Conservation (phyloP, 2,888 invertebrate species). For the Tenodera sinensis region DNA sequence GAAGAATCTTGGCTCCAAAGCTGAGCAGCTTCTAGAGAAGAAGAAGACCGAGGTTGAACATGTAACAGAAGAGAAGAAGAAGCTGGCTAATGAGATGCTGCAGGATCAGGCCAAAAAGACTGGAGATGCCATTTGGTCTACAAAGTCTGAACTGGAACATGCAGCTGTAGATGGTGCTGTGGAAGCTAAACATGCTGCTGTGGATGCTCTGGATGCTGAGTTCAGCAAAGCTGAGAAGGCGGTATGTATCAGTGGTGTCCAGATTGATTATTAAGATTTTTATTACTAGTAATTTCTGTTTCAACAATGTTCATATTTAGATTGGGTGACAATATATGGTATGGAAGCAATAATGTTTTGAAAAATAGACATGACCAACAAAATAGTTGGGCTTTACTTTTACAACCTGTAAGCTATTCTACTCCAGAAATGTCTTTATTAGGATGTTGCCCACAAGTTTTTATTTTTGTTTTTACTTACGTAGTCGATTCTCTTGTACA, state of each 20-base stretch:
- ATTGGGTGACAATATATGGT: too few relatives aligned
- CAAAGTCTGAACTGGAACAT: constrained; percentile 52
- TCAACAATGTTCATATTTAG: too few relatives aligned
- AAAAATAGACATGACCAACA: too few relatives aligned
- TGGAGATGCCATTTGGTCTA: constrained; percentile 56
- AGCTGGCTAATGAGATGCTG: constrained; percentile 32
- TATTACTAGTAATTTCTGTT: too few relatives aligned
- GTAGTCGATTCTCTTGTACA: too few relatives aligned
- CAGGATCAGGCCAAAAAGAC: constrained; percentile 55
- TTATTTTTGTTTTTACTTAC: too few relatives aligned
- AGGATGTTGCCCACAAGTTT: too few relatives aligned
- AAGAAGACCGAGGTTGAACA: constrained; percentile 70
- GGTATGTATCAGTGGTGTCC: neutral
- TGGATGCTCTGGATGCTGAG: constrained; percentile 54
- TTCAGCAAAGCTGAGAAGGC: constrained; percentile 43
- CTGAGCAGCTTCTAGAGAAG: constrained; percentile 64
- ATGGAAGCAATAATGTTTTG: too few relatives aligned
- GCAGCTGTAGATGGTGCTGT: constrained; percentile 49
- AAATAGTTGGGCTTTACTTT: too few relatives aligned
- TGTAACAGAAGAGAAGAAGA: constrained; percentile 45
- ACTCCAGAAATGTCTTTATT: too few relatives aligned
- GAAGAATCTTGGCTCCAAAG: constrained; percentile 68
- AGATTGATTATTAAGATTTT: too few relatives aligned
- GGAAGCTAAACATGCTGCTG: constrained; percentile 49
- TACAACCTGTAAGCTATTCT: too few relatives aligned